Evolutionary conservation across 2,113 vertebrate genomes (phyloP).

Genomic region (Vidua chalybeata): DNA sequence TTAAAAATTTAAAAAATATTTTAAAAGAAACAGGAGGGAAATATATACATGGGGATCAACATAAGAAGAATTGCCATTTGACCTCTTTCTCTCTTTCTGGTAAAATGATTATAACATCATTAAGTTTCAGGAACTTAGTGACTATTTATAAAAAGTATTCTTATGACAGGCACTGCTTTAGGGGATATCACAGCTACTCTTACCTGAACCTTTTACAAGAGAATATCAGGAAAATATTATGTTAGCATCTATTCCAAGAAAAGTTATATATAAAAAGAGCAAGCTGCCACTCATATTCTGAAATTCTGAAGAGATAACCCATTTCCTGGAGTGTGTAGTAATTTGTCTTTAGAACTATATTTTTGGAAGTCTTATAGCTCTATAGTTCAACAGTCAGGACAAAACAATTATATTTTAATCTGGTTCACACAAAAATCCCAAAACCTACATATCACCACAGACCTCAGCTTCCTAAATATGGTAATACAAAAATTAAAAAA

Average conservation of each 20-base stretch:
- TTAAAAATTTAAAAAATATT: accelerated
- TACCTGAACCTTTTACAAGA: neutral
- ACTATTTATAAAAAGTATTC: neutral
- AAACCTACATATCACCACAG: neutral
- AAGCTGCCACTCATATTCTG: neutral
- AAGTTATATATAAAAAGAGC: neutral
- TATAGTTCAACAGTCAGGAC: neutral
- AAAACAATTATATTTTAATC: neutral
- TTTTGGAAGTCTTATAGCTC: neutral
- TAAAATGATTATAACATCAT: neutral
- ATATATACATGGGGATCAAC: neutral
- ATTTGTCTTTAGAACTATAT: neutral
- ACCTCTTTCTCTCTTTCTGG: neutral
- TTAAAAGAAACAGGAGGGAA: neutral
- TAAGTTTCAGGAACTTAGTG: neutral
- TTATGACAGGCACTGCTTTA: neutral
- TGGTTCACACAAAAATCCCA: too few relatives aligned
- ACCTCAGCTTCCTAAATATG: neutral
- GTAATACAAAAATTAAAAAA: neutral
- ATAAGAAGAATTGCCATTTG: neutral
- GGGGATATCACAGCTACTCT: neutral
- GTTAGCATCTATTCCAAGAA: neutral
- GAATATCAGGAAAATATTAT: neutral
- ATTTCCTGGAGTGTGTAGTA: neutral
- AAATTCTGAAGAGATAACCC: neutral